Percentiles rank a stretch among this genome's conserved stretches.
phyloP scores from a whole-genome alignment of 2,888 invertebrate genomes.

The Silvanus unidentatus region DNA sequence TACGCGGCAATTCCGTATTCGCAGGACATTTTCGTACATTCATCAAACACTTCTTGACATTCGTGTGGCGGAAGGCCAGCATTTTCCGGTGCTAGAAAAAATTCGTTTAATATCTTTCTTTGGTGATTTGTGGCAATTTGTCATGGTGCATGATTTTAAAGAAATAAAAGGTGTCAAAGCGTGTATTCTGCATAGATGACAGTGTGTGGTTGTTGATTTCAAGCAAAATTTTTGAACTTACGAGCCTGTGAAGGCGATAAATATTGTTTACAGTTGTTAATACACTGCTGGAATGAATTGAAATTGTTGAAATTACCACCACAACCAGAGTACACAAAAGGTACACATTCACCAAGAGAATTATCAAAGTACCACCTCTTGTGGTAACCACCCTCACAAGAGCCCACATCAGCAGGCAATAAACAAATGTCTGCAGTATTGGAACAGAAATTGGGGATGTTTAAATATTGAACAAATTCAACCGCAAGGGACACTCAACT shows the following conservation, averaged over 20 bases:
- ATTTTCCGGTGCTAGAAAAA: slow-evolving; percentile 8
- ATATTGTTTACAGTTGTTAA: slow-evolving; percentile 51
- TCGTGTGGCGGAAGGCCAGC: slow-evolving; percentile 36
- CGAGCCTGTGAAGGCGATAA: slow-evolving; percentile 33
- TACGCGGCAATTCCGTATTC: slow-evolving; percentile 64
- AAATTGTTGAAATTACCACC: slow-evolving; percentile 84
- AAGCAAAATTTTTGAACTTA: slow-evolving; percentile 34
- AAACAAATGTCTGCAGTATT: slow-evolving; percentile 55
- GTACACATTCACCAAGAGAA: slow-evolving; percentile 61
- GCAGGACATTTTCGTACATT: slow-evolving; percentile 62
- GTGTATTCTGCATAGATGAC: not conserved
- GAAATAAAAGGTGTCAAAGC: not conserved
- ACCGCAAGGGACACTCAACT: not conserved
- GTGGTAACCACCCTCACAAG: slow-evolving; percentile 50
- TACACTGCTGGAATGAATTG: slow-evolving; percentile 65
- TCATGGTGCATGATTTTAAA: not conserved
- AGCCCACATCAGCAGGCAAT: slow-evolving; percentile 58
- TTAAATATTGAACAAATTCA: not conserved
- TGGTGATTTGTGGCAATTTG: not conserved
- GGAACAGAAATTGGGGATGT: slow-evolving; percentile 5
- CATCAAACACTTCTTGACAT: slow-evolving; percentile 54
- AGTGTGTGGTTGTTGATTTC: not conserved
- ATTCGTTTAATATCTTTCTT: not conserved
- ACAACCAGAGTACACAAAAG: slow-evolving; percentile 83
- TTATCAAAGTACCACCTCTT: slow-evolving; percentile 72